Evolutionary conservation across 1,140 invertebrate species (phyloP).

Genomic region (Pseudomyrmex sp.): DNA sequence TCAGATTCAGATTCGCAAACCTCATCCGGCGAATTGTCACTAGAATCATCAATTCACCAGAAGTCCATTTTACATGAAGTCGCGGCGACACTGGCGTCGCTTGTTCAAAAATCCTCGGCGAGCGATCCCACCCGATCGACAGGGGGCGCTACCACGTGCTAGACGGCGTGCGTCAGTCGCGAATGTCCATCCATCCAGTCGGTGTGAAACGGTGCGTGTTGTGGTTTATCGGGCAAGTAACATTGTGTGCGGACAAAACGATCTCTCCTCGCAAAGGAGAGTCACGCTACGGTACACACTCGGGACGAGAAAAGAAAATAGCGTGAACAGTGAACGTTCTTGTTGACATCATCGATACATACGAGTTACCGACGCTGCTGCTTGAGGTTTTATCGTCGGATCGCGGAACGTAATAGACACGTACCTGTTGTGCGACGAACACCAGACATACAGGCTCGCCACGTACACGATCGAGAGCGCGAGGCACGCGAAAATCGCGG

Average conservation of each 20-base stretch:
- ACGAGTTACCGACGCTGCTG: neutral
- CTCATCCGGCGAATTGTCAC: neutral
- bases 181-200: slow-evolving; percentile 30
- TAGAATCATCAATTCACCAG: too few relatives aligned
- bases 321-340: neutral
- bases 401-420: slow-evolving; percentile 31
- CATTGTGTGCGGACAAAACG: neutral
- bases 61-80: neutral
- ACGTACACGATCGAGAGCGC: slow-evolving; percentile 91
- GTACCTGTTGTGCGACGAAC: slow-evolving; percentile 90
- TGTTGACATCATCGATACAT: slow-evolving; percentile 1
- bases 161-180: slow-evolving; percentile 39
- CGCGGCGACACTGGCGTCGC: neutral
- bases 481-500: slow-evolving; percentile 88
- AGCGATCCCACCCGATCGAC: neutral
- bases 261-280: neutral
- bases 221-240: slow-evolving; percentile 6
- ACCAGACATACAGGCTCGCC: slow-evolving; percentile 94
- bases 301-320: neutral
- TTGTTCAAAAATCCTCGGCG: slow-evolving; percentile 10
- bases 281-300: slow-evolving; percentile 3
- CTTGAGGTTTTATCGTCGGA: neutral
- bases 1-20: neutral
- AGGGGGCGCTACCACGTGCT: slow-evolving; percentile 38
- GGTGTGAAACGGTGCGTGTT: slow-evolving; percentile 4